Percentiles rank a stretch among this genome's conserved stretches.
Evolutionary conservation across 2,888 invertebrate species (phyloP).

Genomic region (Vannuccia rotundouncinata): DNA sequence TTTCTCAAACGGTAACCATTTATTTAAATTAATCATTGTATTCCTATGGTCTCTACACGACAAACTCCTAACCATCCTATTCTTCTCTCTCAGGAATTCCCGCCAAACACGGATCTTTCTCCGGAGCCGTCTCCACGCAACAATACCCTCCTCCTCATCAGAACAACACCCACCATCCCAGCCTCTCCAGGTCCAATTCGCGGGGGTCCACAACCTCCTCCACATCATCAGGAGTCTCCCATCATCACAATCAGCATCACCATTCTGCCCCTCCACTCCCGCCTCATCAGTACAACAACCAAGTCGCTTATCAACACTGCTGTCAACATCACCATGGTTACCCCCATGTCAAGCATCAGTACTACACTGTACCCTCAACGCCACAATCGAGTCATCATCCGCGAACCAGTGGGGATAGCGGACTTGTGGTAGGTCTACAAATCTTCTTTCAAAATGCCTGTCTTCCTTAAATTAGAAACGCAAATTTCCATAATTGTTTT

Average conservation of each 20-base stretch:
- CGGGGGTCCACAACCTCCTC: background rate
- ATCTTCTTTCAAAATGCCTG: background rate
- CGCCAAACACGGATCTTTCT: background rate
- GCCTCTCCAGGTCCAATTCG: background rate
- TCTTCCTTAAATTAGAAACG: no score
- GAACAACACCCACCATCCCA: background rate
- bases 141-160: background rate
- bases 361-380: constrained; percentile 82
- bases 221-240: background rate
- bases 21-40: no score
- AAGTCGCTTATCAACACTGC: background rate
- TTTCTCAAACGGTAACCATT: no score
- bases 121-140: background rate
- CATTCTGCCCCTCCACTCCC: no score
- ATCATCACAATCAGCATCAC: no score
- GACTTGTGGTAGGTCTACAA: constrained; percentile 21
- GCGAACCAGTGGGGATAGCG: constrained; percentile 35
- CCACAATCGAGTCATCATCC: constrained; percentile 57
- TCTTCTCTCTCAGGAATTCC: background rate
- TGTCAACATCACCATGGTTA: background rate
- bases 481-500: no score
- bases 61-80: no score
- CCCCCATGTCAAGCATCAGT: constrained; percentile 84
- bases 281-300: background rate
- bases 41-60: no score